phyloP scores from a whole-genome alignment of 2,113 vertebrate species.

The Salvelinus namaycush region DNA sequence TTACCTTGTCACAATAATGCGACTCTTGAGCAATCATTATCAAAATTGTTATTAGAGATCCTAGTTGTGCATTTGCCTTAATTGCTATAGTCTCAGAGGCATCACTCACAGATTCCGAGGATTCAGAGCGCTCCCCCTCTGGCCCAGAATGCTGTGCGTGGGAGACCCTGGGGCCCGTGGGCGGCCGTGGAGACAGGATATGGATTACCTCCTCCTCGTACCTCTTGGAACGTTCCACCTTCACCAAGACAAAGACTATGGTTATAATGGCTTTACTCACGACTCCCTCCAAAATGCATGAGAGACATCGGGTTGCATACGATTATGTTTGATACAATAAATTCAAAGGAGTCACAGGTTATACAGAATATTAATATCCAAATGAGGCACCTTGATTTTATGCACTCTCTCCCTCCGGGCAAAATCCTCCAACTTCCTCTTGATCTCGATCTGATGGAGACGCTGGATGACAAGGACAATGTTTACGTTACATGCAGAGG shows the following conservation, averaged over 20 bases:
- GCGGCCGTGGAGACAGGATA: slow-evolving; percentile 78
- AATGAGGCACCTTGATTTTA: slow-evolving; percentile 76
- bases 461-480: slow-evolving; percentile 63
- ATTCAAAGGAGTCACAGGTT: neutral
- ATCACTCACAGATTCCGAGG: slow-evolving; percentile 76
- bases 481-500: slow-evolving; percentile 29
- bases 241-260: slow-evolving; percentile 26
- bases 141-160: slow-evolving; percentile 51
- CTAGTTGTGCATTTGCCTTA: neutral
- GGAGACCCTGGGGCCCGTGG: slow-evolving; percentile 61
- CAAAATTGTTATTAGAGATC: neutral
- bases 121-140: slow-evolving; percentile 66
- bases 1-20: neutral
- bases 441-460: slow-evolving; percentile 80
- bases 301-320: neutral
- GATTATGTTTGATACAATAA: neutral
- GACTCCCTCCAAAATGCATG: neutral
- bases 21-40: neutral
- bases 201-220: slow-evolving; percentile 62
- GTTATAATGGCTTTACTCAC: neutral
- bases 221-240: slow-evolving; percentile 75
- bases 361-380: neutral
- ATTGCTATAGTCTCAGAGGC: neutral
- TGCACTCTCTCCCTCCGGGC: slow-evolving; percentile 72
- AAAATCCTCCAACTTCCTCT: slow-evolving; percentile 78